These are phyloP conservation scores for Ruditapes philippinarum DNA, from an alignment of 1,140 invertebrate genomes.

Conservation along the genomic window DNA sequence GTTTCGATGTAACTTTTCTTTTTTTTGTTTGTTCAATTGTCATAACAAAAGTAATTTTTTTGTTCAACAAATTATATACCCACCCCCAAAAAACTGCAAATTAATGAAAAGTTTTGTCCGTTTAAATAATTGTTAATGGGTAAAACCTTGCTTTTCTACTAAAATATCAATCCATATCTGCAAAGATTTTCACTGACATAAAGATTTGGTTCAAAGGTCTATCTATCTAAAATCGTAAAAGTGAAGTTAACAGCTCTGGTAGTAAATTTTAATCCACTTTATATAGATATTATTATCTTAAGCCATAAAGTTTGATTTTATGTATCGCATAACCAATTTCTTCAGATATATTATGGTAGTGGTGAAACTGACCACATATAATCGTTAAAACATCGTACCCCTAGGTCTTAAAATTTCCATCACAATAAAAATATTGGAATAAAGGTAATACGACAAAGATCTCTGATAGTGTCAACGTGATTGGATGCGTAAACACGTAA, in stretches of 20 bases:
- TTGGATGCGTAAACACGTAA: not conserved
- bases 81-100: not conserved
- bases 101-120: not conserved
- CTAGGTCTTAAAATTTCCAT: not conserved
- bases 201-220: not conserved
- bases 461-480: not conserved
- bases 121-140: not conserved
- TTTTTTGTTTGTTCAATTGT: too few species aligned
- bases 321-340: too few species aligned
- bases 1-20: too few species aligned
- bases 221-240: not conserved
- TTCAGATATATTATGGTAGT: too few species aligned
- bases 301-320: slow-evolving; percentile 28
- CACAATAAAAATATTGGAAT: slow-evolving; percentile 18
- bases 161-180: not conserved
- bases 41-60: too few species aligned
- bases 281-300: not conserved
- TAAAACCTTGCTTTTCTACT: not conserved
- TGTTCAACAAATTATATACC: too few species aligned
- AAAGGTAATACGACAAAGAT: not conserved
- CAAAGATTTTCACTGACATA: not conserved
- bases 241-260: not conserved
- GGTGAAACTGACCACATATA: not conserved
- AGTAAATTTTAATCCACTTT: slow-evolving; percentile 19
- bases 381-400: not conserved